Base-by-base conservation (phyloP, 2,797 vertebrate genomes). In the Lutra lutra region DNA sequence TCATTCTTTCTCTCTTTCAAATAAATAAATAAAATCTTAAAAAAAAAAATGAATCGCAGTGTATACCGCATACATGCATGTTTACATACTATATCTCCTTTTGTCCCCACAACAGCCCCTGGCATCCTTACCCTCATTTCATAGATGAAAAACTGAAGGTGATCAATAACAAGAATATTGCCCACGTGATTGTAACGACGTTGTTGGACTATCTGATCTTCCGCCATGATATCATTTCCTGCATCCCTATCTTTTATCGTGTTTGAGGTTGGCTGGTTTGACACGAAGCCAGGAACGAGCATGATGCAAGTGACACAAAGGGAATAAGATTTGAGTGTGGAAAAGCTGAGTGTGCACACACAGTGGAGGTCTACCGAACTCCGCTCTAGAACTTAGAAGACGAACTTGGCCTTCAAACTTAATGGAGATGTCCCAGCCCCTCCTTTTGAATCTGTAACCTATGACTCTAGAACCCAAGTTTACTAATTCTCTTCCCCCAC, bases 211-310 rank as follows among this genome's bases (percentile, higher is more conserved):
- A 0, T 72, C 56, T 3, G 29, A 2, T 83, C 66, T 89, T 29
- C 12, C 1, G 10, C 2, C 29, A 27, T 0, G 15, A 2, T 0
- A 15, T 15, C 5, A 29, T 38, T 60, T 29, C 20, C 5, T 10
- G 43, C 18, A 35, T 11, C 29, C 56, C 18, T 43, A 0, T 11
- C 29, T 73, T 51, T 35, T 25, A 3, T 5, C 2, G 25, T 15
- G 68, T 56, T 54, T 86, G 48, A 58, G 27, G 12, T 80, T 38
- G 29, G 13, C 51, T 86, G 43, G 12, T 60, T 75, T 73, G 46
- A 25, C 2, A 0, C 1, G 48, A 32, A 72, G 35, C 46, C 11
- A 38, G 4, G 62, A 64, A 51, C 9, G 9, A 73, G 46, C 21
- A 3, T 21, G 32, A 2, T 7, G n/a, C 48, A 54, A 20, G 0